These are phyloP conservation scores for Corythornis vintsioides DNA, from an alignment of 2,113 vertebrate genomes.

Conservation along the genomic window DNA sequence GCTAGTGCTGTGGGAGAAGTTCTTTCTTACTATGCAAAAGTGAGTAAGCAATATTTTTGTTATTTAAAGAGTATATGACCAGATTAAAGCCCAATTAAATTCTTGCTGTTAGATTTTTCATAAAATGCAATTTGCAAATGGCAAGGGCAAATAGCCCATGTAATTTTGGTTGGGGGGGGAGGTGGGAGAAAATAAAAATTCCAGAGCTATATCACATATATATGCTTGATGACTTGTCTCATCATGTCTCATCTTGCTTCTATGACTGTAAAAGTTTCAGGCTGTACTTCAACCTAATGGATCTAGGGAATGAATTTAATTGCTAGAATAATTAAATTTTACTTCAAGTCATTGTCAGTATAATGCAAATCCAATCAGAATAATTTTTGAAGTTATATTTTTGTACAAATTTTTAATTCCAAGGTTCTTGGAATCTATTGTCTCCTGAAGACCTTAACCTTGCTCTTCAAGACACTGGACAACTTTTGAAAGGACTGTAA, in stretches of 20 bases:
- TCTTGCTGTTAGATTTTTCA: neutral
- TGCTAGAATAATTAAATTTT: neutral
- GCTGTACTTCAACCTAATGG: neutral
- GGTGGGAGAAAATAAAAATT: neutral
- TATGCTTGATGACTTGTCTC: neutral
- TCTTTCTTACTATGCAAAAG: neutral
- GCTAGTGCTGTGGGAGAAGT: neutral
- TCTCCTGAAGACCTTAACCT: neutral
- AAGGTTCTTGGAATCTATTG: neutral
- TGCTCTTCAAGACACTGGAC: neutral
- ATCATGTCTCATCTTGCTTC: neutral
- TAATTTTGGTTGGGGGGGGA: neutral
- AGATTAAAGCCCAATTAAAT: neutral
- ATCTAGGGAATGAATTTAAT: neutral
- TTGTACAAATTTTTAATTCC: neutral
- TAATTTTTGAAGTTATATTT: neutral
- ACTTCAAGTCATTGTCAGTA: neutral
- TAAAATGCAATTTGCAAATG: neutral
- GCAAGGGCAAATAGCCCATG: neutral
- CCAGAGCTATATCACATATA: neutral
- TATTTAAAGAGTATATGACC: neutral
- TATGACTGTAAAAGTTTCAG: neutral
- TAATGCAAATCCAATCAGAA: neutral
- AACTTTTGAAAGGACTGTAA: constrained; percentile 4
- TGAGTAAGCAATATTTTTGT: neutral